Evolutionary conservation across 2,113 vertebrate genomes (phyloP), one percentile per base, ranked within the genome.

Genomic region (Brachyhypopomus gauderio): DNA sequence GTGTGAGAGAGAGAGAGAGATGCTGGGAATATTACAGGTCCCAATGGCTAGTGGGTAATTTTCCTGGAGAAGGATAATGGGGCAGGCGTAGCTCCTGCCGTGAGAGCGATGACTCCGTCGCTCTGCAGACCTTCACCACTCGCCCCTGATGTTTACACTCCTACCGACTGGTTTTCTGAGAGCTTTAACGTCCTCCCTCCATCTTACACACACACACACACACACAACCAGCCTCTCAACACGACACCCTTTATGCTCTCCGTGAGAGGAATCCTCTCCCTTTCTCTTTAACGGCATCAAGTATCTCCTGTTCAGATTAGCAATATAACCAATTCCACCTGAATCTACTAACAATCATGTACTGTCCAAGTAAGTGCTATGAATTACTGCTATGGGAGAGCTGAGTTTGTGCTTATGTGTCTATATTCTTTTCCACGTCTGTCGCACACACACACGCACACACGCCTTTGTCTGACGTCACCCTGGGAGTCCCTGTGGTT

Each of bases 11-110:
- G 88, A 34, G 45, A 56, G 45, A 67, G 83, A 60, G 87, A 88
- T 88, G 87, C 90, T 91, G 90, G 87, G 89, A 91, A 87, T 89
- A 92, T 92, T 90, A 85, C 86, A 87, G 86, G 83, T 85, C 91
- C 85, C 81, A 80, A 85, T 80, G 72, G 75, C 86, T 88, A 85
- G 88, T 85, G 87, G 86, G 87, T 89, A 88, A 93, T 93, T 93
- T 92, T 91, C 88, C 85, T 88, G 80, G 5, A 55, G 85, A 85
- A 86, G 85, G 83, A 89, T 91, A 91, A 93, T 91, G 87, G 89
- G 67, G 80, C 81, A 83, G 87, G 85, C 12, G 9, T 3, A 52
- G 87, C 86, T 86, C 87, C 83, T 78, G 86, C 87, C 79, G 86
- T 85, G 83, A 91, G 76, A 83, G 82, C 82, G 83, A 86, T 86